phyloP scores from a whole-genome alignment of 1,140 invertebrate genomes.

The Cotesia typhae region DNA sequence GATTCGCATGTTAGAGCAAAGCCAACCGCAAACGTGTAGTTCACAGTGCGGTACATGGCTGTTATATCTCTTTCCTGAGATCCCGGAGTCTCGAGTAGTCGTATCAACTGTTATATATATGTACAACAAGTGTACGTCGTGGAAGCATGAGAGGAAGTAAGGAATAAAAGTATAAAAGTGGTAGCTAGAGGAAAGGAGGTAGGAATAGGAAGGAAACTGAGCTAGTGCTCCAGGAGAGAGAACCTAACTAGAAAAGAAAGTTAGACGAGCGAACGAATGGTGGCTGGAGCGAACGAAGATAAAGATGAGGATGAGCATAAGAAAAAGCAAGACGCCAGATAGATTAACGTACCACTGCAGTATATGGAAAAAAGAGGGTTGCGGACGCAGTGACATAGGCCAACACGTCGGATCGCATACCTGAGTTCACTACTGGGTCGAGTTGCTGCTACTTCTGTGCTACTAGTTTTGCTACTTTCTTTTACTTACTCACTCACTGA shows the following conservation, averaged over 20 bases:
- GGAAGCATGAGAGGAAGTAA: too few species aligned
- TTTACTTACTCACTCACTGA: too few species aligned
- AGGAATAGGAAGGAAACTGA: too few species aligned
- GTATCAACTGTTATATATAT: neutral
- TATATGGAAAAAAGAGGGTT: constrained; percentile 5
- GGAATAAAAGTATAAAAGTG: too few species aligned
- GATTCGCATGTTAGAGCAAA: constrained; percentile 15
- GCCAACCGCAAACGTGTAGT: constrained; percentile 24
- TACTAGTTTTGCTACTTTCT: too few species aligned
- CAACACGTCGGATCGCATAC: constrained; percentile 14
- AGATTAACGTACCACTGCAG: constrained; percentile 1
- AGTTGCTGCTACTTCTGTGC: neutral
- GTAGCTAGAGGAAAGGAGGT: too few species aligned
- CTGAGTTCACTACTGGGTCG: constrained; percentile 31
- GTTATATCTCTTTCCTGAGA: constrained; percentile 6
- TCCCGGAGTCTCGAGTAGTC: constrained; percentile 2
- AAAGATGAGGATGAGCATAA: neutral
- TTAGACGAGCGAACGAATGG: neutral
- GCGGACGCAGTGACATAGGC: constrained; percentile 8
- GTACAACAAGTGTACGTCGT: too few species aligned
- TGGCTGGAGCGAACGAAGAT: neutral
- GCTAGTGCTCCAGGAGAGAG: too few species aligned
- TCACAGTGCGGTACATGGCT: constrained; percentile 9
- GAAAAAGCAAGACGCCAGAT: constrained; percentile 3
- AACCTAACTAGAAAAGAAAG: neutral